Evolutionary conservation across 2,113 vertebrate genomes (phyloP), one percentile per base, ranked within the genome.

Genomic region (Melierax canorus): DNA sequence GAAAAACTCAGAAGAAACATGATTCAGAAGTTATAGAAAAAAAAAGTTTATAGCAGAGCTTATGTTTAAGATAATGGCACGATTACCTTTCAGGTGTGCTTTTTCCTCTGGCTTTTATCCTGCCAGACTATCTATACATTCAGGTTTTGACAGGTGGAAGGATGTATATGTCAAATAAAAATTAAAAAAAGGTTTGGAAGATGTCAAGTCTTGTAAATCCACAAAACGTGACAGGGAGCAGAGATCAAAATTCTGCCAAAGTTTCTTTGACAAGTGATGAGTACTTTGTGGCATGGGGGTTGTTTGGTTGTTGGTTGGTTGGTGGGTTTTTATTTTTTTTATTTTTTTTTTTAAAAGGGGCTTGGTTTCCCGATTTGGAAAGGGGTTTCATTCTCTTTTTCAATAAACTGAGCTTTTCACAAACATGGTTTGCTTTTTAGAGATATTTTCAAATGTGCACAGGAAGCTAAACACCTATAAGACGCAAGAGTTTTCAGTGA

Each of bases 281-380:
- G 29, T 39, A 4, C 4, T 88, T 79, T 1, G 0, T 34, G 2
- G 3, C 15, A 27, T 27, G 16, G 4, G 6, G 1, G 5, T 74
- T 64, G 10, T 43, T 81, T 39, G 14, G 6, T 16, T 75, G 16
- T 69, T 68, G 10, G 46, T 81, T 36, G 19, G 5, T 16, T 60
- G 14, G 4, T 71, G 9, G 0, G 7, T 38, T 29, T 38, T 63
- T 38, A 18, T 53, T 73, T 21, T 11, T 32, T 21, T 38, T 26
- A 20, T 16, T 46, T 53, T 15, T 9, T 26, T 87, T 55, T 51
- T 66, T 32, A 11, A 51, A 51, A n/a, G 6, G 15, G 8, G 8
- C 59, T 48, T 51, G 36, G 51, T 81, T 85, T 77, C 4, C 34
- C 81, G 19, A 46, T 85, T 73, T 85, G 41, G 36, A 64, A 77